Percentiles rank a stretch among this genome's conserved stretches.
Evolutionary conservation across 2,888 invertebrate genomes (phyloP).

Genomic region (Nemapogon koenigi): DNA sequence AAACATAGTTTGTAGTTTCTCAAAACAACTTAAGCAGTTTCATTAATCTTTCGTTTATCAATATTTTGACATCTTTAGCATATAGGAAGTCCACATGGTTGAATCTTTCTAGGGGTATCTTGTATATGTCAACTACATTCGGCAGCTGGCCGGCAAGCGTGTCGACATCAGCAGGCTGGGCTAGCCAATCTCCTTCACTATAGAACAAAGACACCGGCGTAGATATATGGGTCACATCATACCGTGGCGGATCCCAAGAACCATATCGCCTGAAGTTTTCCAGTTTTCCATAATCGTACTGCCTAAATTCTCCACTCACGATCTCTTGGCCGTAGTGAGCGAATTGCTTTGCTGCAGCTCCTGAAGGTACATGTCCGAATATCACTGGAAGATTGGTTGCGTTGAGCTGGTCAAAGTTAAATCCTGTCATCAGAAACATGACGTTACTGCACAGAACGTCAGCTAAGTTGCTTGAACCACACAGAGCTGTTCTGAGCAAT

Average conservation of each 20-base stretch:
- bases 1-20: too few species aligned
- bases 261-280: slow-evolving; percentile 35
- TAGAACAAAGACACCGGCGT: slow-evolving; percentile 40
- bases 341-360: slow-evolving; percentile 56
- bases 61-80: slow-evolving; percentile 33
- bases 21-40: too few species aligned
- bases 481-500: slow-evolving; percentile 42
- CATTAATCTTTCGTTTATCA: slow-evolving; percentile 22
- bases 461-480: slow-evolving; percentile 40
- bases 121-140: slow-evolving; percentile 59
- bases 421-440: slow-evolving; percentile 67
- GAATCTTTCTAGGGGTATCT: slow-evolving; percentile 55
- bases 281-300: slow-evolving; percentile 33
- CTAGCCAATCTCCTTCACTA: slow-evolving; percentile 69
- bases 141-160: slow-evolving; percentile 52
- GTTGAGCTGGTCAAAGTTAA: slow-evolving; percentile 63
- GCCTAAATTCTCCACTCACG: slow-evolving; percentile 30
- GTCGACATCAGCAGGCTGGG: slow-evolving; percentile 63
- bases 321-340: slow-evolving; percentile 60
- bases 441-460: slow-evolving; percentile 64
- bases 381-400: slow-evolving; percentile 62
- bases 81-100: slow-evolving; percentile 44
- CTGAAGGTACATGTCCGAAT: slow-evolving; percentile 58
- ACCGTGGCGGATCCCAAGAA: slow-evolving; percentile 28
- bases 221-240: slow-evolving; percentile 28